Base-by-base conservation (phyloP, 2,888 invertebrate genomes). In the Ptychoptera contaminata region DNA sequence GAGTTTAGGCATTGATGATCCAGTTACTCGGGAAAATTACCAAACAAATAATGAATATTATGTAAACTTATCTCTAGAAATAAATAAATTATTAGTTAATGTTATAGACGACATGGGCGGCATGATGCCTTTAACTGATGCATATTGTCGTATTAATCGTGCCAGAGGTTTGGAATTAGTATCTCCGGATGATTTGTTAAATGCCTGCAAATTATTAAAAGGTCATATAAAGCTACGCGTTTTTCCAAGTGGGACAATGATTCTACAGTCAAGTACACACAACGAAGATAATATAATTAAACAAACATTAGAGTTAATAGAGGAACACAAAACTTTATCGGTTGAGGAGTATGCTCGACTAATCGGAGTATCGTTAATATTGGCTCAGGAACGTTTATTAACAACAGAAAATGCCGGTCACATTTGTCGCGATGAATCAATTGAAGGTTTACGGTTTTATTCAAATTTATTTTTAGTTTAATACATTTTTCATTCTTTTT, bases 1-100 rank as follows among this genome's bases (percentile, higher is more conserved):
- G 68, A 96, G 94, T 61, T 73, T 98, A 56, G 98, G 98, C 53
- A 93, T 98, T 52, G 91, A 92, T 58, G 96, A 98, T 69, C 97
- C 97, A 1, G 97, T 97, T 0, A 97, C 96, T 0, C 77, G 93
- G 58, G 90, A 90, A 56, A 77, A 85, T 10, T 91, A 82, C 58
- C 83, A 85, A 58, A 83, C 81, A 44, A 87, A 88, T 51, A 79
- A 79, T 11, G 81, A 82, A 49, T 97, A 92, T 63, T 88, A 84
- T 60, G 70, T 73, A 54, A 82, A 84, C 53, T 66, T 98, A 41
- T 88, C 93, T 0, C 79, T 77, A 56, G 86, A 98, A 68, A 74
- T 97, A 40, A 79, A 82, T 39, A 77, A 79, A 54, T 82, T 90
- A 60, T 69, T 97, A 54, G 71, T 80, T 48, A 78, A 79, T 56